A percentile compares a stretch with the other conserved stretches of the same genome.
Evolutionary conservation across 2,797 vertebrate species (phyloP).

Genomic region (Pteropus rufus): DNA sequence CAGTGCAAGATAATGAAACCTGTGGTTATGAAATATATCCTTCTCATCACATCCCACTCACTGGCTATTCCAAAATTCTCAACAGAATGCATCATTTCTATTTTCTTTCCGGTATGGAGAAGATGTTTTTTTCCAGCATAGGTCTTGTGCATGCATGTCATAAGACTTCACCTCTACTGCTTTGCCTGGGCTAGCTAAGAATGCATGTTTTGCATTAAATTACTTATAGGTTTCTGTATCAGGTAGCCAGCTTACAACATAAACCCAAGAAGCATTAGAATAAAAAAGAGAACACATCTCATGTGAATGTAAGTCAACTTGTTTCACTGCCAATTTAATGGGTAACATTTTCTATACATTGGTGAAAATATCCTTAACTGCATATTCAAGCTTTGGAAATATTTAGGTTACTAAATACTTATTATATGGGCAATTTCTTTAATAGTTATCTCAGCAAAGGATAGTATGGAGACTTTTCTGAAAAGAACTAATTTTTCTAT

Average conservation of each 20-base stretch:
- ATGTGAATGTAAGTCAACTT: slow-evolving; percentile 47
- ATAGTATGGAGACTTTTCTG: neutral
- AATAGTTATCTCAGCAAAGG: neutral
- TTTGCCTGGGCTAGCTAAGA: slow-evolving; percentile 64
- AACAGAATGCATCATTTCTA: neutral
- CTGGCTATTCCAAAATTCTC: neutral
- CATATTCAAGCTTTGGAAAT: neutral
- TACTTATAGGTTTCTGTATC: slow-evolving; percentile 55
- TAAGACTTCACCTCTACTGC: neutral
- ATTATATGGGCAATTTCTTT: neutral
- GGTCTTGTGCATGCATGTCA: slow-evolving; percentile 49
- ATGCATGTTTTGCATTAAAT: slow-evolving; percentile 61
- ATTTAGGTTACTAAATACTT: neutral
- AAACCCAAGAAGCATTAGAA: slow-evolving; percentile 44
- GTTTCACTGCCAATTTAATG: slow-evolving; percentile 28
- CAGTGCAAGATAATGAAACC: neutral
- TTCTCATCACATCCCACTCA: slow-evolving; percentile 54
- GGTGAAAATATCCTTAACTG: neutral
- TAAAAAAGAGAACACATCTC: slow-evolving; percentile 57
- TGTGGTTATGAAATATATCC: neutral
- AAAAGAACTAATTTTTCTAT: neutral
- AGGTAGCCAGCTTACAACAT: slow-evolving; percentile 52
- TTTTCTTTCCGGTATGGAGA: slow-evolving; percentile 13
- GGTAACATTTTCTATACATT: neutral
- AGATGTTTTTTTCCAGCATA: slow-evolving; percentile 10